phyloP scores from a whole-genome alignment of 2,113 vertebrate genomes.

The Scomber colias region DNA sequence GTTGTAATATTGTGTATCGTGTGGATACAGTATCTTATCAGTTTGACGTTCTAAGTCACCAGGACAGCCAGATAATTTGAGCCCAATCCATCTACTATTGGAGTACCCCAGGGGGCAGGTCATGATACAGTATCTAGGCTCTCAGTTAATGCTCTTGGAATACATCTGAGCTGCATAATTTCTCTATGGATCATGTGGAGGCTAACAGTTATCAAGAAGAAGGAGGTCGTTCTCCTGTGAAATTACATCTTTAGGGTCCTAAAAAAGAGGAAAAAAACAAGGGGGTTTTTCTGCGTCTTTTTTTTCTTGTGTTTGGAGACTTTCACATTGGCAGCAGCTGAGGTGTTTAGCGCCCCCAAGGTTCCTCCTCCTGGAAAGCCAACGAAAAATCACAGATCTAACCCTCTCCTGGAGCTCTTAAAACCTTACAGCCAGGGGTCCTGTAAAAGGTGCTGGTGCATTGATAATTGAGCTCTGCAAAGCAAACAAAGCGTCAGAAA shows the following conservation, averaged over 20 bases:
- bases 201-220: slow-evolving; percentile 56
- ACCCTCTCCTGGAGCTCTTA: slow-evolving; percentile 73
- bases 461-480: slow-evolving; percentile 82
- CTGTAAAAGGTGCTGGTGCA: slow-evolving; percentile 80
- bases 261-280: slow-evolving; percentile 26
- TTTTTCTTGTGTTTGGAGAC: slow-evolving; percentile 39
- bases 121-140: slow-evolving; percentile 55
- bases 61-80: slow-evolving; percentile 68
- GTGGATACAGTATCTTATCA: slow-evolving; percentile 79
- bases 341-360: slow-evolving; percentile 77
- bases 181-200: slow-evolving; percentile 57
- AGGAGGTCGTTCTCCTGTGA: slow-evolving; percentile 51
- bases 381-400: slow-evolving; percentile 73
- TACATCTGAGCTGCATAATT: slow-evolving; percentile 66
- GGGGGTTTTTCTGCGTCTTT: slow-evolving; percentile 26
- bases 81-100: slow-evolving; percentile 73
- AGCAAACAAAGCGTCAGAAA: slow-evolving; percentile 77
- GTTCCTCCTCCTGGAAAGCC: slow-evolving; percentile 72
- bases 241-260: slow-evolving; percentile 56
- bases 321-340: slow-evolving; percentile 57
- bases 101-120: slow-evolving; percentile 63
- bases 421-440: slow-evolving; percentile 68
- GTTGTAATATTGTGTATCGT: slow-evolving; percentile 62
- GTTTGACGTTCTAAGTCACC: slow-evolving; percentile 72
- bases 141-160: slow-evolving; percentile 71